These are phyloP conservation scores for Clostera curtula DNA, from an alignment of 2,888 invertebrate species.

Conservation along the genomic window DNA sequence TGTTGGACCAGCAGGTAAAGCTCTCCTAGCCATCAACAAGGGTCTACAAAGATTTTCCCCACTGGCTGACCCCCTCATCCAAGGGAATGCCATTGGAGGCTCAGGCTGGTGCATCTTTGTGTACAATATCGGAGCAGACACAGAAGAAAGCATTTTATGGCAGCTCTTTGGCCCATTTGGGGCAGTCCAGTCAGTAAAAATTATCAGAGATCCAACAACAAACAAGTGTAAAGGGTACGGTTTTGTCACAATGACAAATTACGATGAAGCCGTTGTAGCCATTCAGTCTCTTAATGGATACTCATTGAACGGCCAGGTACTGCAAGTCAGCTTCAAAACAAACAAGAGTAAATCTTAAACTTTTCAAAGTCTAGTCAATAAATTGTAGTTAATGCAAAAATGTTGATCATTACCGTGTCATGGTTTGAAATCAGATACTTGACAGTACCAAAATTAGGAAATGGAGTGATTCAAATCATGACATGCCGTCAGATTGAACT, in stretches of 20 bases:
- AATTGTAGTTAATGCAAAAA: conserved; percentile 73
- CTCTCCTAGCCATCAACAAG: conserved; percentile 89
- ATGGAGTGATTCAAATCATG: conserved; percentile 51
- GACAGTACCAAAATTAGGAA: conserved; percentile 39
- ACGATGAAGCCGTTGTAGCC: conserved; percentile 96
- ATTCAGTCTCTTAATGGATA: conserved; percentile 98
- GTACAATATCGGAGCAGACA: conserved; percentile 93
- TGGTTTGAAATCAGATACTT: conserved; percentile 55
- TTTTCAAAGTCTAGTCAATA: conserved; percentile 68
- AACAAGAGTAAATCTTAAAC: conserved; percentile 86
- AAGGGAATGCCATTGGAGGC: conserved; percentile 89
- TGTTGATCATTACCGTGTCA: conserved; percentile 70
- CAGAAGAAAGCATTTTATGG: conserved; percentile 93
- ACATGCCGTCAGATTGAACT: conserved; percentile 35
- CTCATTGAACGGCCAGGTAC: conserved; percentile 94
- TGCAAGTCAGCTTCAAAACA: conserved; percentile 98
- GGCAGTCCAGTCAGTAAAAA: conserved; percentile 97
- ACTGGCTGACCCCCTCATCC: conserved; percentile 86
- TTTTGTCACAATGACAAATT: conserved; percentile 98
- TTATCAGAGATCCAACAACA: conserved; percentile 94
- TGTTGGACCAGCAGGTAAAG: conserved; percentile 89
- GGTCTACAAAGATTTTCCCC: conserved; percentile 91
- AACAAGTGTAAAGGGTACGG: conserved; percentile 99
- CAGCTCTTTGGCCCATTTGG: conserved; percentile 98
- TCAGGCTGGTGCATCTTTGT: conserved; percentile 96